These are phyloP conservation scores for Rhorus exstirpatorius DNA, from an alignment of 2,888 invertebrate species.

Conservation along the genomic window DNA sequence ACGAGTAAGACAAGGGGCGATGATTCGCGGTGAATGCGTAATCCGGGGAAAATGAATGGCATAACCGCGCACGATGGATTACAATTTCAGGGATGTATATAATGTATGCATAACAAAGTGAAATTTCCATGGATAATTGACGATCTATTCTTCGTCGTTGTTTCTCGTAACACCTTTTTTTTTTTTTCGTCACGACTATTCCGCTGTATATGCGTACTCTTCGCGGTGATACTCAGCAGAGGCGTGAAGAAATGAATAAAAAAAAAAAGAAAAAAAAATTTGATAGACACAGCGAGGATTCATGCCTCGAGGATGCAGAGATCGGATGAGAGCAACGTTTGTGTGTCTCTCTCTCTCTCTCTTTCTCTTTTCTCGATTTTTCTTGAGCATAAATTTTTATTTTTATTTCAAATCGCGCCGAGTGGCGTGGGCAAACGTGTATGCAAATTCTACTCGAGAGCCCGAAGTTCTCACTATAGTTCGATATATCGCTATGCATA, in stretches of 20 bases:
- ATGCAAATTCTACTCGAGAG: conserved; percentile 67
- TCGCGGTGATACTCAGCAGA: conserved; percentile 33
- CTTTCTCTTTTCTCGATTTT: background rate
- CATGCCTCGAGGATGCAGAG: conserved; percentile 5
- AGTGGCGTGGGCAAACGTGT: conserved; percentile 73
- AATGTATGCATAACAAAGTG: conserved; percentile 43
- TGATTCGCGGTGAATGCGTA: conserved; percentile 56
- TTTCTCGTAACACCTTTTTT: background rate
- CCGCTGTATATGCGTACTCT: conserved; percentile 19
- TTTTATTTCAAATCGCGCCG: conserved; percentile 41
- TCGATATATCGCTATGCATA: conserved; percentile 63
- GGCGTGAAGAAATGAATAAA: conserved; percentile 32
- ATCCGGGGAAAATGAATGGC: conserved; percentile 40
- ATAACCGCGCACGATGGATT: conserved; percentile 46
- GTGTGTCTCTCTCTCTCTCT: conserved; percentile 11
- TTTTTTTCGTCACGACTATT: conserved; percentile 7
- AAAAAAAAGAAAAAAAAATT: background rate
- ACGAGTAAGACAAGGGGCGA: conserved; percentile 26
- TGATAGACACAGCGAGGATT: background rate
- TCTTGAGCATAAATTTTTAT: conserved; percentile 7
- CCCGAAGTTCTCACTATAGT: conserved; percentile 52
- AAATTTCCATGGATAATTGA: conserved; percentile 63
- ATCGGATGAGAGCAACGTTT: conserved; percentile 21
- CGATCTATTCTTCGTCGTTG: conserved; percentile 53
- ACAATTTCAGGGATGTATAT: conserved; percentile 24